Evolutionary conservation across 2,113 vertebrate genomes (phyloP), one percentile per base, ranked within the genome.

Genomic region (Heliornis fulica): DNA sequence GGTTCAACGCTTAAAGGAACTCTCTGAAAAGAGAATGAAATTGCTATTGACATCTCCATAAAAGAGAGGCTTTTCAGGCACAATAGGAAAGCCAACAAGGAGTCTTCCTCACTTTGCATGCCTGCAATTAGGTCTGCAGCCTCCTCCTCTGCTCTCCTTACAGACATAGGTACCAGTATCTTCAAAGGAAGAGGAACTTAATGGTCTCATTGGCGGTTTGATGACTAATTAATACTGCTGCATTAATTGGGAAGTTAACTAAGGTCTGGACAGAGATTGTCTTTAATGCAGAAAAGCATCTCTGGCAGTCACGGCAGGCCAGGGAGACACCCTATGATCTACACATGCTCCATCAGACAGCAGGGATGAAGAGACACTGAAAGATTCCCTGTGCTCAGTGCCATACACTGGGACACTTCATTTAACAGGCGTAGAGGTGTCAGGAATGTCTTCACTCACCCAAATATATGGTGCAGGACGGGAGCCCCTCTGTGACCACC

Each of bases 1-100:
- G 70, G 87, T 97, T 96, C 93, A 88, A 87, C 71, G 57, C 87
- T 94, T 95, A 94, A 97, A 94, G 83, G 89, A 93, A 93, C 89
- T 96, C n/a, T 77, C 88, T 91, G 83, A 95, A 93, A 79, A 87
- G 91, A 76, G 89, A 94, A 89, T 87, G 92, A 92, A 93, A 96
- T 92, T 92, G 80, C 83, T 93, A 84, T 75, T 96, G 93, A 89
- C 84, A 89, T 48, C 50, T 86, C 78, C 60, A 74, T 66, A 90
- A 94, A 96, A 81, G 91, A 74, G 56, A 79, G 40, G 89, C 63
- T 95, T 92, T 94, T 96, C 93, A 96, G 69, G 48, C 78, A 64
- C 69, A 79, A 81, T 57, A 82, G 1, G 50, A 92, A 86, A 84
- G 88, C 83, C 0, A 5, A 86, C 83, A 2, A 91, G 56, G 57